These are phyloP conservation scores for Holothuria scabra DNA, from an alignment of 53 echinoderm and acorn worm species.

Conservation along the genomic window DNA sequence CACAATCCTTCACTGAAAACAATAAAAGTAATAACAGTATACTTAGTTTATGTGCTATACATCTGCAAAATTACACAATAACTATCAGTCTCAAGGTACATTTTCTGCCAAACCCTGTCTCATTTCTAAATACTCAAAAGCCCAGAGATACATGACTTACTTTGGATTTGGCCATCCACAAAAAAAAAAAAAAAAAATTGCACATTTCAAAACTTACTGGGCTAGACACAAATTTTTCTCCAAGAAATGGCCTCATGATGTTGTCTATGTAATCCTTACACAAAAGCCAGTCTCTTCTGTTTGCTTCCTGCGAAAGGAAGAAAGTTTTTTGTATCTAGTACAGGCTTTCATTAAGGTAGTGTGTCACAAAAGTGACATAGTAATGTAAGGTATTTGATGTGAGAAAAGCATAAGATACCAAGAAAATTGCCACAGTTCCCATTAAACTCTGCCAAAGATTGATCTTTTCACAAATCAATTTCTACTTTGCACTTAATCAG, in stretches of 20 bases:
- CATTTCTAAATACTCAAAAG: not conserved
- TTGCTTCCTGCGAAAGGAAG: constrained; percentile 8
- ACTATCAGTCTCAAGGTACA: not conserved
- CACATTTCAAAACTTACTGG: constrained; percentile 11
- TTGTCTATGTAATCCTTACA: constrained; percentile 43
- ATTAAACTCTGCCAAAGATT: too few relatives aligned
- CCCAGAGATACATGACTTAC: too few relatives aligned
- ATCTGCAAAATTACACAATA: not conserved
- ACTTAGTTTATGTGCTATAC: not conserved
- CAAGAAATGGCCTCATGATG: constrained; percentile 37
- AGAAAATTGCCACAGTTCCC: too few relatives aligned
- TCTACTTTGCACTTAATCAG: too few relatives aligned
- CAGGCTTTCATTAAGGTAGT: too few relatives aligned
- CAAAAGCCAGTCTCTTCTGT: constrained; percentile 31
- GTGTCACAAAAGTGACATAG: too few relatives aligned
- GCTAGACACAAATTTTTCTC: constrained; percentile 36
- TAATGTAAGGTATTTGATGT: too few relatives aligned
- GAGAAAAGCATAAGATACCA: too few relatives aligned
- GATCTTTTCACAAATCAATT: too few relatives aligned
- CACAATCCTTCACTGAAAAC: not conserved
- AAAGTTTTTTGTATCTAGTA: too few relatives aligned
- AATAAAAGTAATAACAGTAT: not conserved
- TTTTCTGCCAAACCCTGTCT: not conserved
- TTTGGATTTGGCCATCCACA: too few relatives aligned
- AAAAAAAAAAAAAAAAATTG: too few relatives aligned